Conservation (phyloP, 2,888 invertebrate species). For the Drosophila fulvimacula region DNA sequence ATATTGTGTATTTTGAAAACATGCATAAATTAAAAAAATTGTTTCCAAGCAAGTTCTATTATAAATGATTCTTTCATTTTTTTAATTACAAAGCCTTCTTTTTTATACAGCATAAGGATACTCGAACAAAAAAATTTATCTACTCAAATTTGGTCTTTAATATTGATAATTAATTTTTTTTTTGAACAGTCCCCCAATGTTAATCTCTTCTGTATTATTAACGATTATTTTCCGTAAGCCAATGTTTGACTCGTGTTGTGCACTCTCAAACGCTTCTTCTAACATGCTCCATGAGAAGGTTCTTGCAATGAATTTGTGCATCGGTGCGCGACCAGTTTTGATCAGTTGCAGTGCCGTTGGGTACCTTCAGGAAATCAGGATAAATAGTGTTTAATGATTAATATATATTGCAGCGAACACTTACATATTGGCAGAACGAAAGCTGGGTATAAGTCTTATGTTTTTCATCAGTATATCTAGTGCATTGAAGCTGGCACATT, state of each 20-base stretch:
- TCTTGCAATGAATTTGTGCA: slow-evolving; percentile 66
- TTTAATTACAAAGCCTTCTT: slow-evolving; percentile 11
- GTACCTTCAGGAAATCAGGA: slow-evolving; percentile 61
- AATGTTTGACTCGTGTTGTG: slow-evolving; percentile 72
- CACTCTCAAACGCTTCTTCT: slow-evolving; percentile 69
- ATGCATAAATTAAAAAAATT: slow-evolving; percentile 46
- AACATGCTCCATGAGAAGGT: slow-evolving; percentile 59
- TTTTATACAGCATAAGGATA: slow-evolving; percentile 30
- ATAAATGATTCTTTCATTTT: slow-evolving; percentile 33
- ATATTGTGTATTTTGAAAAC: slow-evolving; percentile 43
- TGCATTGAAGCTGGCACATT: slow-evolving; percentile 80
- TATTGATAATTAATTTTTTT: slow-evolving; percentile 6
- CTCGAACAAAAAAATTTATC: slow-evolving; percentile 17
- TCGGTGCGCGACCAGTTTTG: slow-evolving; percentile 64
- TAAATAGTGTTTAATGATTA: background rate
- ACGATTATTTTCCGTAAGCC: slow-evolving; percentile 76
- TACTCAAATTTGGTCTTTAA: slow-evolving; percentile 10
- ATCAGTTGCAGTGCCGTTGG: slow-evolving; percentile 77
- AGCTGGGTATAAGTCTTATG: slow-evolving; percentile 75
- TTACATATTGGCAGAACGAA: slow-evolving; percentile 81
- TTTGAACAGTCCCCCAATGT: slow-evolving; percentile 19
- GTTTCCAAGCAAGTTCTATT: slow-evolving; percentile 20
- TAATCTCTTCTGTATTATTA: slow-evolving; percentile 49
- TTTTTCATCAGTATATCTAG: slow-evolving; percentile 81
- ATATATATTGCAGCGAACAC: slow-evolving; percentile 15